Evolutionary conservation across 2,113 vertebrate genomes (phyloP).

Genomic region (Tragelaphus imberbis): DNA sequence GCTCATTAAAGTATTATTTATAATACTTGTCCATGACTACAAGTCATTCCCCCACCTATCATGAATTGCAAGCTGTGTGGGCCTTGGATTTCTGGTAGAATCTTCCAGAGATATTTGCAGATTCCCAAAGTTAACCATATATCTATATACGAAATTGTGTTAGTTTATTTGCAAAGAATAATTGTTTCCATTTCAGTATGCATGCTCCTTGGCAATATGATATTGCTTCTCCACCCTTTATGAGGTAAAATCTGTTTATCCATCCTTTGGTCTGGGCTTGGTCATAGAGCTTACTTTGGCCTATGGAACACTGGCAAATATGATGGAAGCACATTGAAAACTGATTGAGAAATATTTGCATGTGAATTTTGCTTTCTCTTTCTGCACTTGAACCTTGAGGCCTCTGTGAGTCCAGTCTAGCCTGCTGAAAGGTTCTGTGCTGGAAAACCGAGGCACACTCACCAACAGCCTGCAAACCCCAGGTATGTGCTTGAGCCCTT

Average conservation of each 20-base stretch:
- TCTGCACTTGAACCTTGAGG: not conserved
- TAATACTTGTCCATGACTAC: not conserved
- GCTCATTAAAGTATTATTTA: conserved; percentile 3
- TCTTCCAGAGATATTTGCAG: not conserved
- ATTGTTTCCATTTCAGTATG: not conserved
- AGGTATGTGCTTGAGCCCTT: not conserved
- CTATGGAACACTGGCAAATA: not conserved
- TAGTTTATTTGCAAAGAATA: not conserved
- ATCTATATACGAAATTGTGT: not conserved
- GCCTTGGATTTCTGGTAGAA: not conserved
- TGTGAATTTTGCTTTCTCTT: not conserved
- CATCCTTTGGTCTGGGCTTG: not conserved
- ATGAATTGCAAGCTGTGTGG: not conserved
- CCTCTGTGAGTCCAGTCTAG: not conserved
- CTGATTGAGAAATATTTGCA: not conserved
- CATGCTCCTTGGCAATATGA: not conserved
- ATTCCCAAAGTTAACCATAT: not conserved
- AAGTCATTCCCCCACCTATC: not conserved
- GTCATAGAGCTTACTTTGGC: not conserved
- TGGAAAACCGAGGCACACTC: not conserved
- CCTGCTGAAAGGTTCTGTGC: not conserved
- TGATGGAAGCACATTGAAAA: not conserved
- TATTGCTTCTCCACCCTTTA: not conserved
- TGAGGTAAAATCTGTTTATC: not conserved
- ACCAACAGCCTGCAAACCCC: not conserved